Evolutionary conservation across 2,113 vertebrate genomes (phyloP), one percentile per base, ranked within the genome.

Genomic region (Gnathochromis pfefferi): DNA sequence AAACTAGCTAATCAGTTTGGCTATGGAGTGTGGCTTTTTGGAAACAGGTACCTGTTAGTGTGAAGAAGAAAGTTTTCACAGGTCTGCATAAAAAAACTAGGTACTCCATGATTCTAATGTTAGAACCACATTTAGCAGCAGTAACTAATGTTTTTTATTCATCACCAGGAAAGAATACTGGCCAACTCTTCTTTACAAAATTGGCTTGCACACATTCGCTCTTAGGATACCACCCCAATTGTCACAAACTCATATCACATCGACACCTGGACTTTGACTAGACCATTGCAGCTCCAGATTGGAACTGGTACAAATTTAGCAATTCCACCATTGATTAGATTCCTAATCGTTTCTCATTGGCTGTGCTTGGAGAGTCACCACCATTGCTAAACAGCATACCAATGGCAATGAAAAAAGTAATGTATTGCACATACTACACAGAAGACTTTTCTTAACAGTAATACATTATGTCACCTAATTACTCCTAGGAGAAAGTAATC

Each of bases 171-270:
- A 60, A 23, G 2, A 70, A 73, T 45, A 45, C 8, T 42, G n/a
- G 65, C 21, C 13, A 23, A 73, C 21, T 26, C 21, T 45, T 45
- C 68, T 16, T 10, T 73, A 23, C 38, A 42, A 0, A 16, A 9
- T 26, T 23, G 0, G 68, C 0, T 73, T 73, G 21, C 0, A 73
- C 23, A 17, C 68, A 17, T 73, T 70, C 3, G 3, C 21, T 45
- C 68, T 11, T 17, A 19, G 14, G 38, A 45, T 7, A 45, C 68
- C 13, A 45, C 13, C 19, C 33, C 11, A 68, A 13, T 68, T 7
- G 19, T 38, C 60, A 38, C 33, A 65, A 65, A 65, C 60, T 21
- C 60, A 65, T 38, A 65, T 65, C 33, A 38, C 19, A 23, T 70
- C 13, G 5, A 70, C 5, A 0, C 3, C n/a, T 70, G 38, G 65